Conservation (phyloP, 2,113 vertebrate species). For the Bombycilla garrulus region DNA sequence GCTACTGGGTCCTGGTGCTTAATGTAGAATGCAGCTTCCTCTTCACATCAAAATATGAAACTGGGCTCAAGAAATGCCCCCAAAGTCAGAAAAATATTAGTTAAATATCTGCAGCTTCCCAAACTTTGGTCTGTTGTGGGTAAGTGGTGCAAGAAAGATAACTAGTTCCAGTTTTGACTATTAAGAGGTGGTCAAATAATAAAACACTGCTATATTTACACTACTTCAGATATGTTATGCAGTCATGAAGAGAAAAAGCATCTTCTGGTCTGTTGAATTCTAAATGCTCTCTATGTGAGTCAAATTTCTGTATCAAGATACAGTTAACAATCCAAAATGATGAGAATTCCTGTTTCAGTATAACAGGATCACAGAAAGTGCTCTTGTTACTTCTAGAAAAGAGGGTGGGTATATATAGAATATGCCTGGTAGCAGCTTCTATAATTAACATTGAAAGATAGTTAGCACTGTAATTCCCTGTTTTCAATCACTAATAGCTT, state of each 20-base stretch:
- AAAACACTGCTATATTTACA: not conserved
- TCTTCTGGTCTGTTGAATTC: not conserved
- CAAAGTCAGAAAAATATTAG: not conserved
- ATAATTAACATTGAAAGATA: conserved; percentile 10
- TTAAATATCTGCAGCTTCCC: not conserved
- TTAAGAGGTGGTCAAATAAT: not conserved
- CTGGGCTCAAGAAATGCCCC: not conserved
- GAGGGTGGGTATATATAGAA: conserved; percentile 17
- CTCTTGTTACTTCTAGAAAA: not conserved
- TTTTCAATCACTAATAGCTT: conserved; percentile 8
- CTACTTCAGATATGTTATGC: not conserved
- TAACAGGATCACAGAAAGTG: conserved; percentile 35
- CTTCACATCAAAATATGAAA: not conserved
- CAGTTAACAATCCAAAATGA: not conserved
- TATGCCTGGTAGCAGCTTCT: not conserved
- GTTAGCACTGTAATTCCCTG: conserved; percentile 19
- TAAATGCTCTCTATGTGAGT: not conserved
- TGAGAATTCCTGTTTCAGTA: conserved; percentile 16
- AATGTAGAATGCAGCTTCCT: not conserved
- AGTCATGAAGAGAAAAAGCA: not conserved
- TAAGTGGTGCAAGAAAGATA: not conserved
- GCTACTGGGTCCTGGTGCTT: not conserved
- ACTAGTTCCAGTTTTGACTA: not conserved
- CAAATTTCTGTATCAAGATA: conserved; percentile 8
- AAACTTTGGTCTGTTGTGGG: not conserved